Percentiles rank a stretch among this genome's conserved stretches.
phyloP scores from a whole-genome alignment of 2,888 invertebrate species.

The Embidobia sp. region DNA sequence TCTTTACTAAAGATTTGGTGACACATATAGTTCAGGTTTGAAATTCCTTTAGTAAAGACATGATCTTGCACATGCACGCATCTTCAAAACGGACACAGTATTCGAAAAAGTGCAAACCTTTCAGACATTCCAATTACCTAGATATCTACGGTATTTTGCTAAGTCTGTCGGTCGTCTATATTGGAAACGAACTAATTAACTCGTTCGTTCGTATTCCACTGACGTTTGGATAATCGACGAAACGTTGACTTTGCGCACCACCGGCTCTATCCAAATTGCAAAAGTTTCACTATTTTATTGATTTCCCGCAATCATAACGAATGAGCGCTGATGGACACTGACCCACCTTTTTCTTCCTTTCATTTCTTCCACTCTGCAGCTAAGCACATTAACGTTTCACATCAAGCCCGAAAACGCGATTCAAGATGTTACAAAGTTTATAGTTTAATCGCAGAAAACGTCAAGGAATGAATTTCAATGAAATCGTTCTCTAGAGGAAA shows the following conservation, averaged over 20 bases:
- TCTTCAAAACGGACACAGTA: conserved; percentile 28
- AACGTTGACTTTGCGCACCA: conserved; percentile 53
- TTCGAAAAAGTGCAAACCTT: conserved; percentile 36
- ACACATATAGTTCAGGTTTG: no score
- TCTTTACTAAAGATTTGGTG: no score
- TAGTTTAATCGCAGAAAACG: conserved; percentile 47
- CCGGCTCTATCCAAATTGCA: conserved; percentile 52
- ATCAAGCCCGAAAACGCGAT: conserved; percentile 31
- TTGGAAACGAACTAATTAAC: conserved; percentile 63
- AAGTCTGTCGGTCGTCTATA: conserved; percentile 54
- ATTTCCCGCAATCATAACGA: conserved; percentile 58
- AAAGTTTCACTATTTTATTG: conserved; percentile 59
- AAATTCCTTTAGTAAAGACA: conserved; percentile 30
- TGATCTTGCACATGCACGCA: conserved; percentile 32
- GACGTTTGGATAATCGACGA: conserved; percentile 51
- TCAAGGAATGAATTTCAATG: conserved; percentile 52
- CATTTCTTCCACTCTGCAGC: background rate
- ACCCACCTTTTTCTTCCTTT: conserved; percentile 3
- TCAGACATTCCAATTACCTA: conserved; percentile 58
- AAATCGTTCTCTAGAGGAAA: conserved; percentile 24
- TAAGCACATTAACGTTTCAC: conserved; percentile 44
- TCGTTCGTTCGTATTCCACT: conserved; percentile 59
- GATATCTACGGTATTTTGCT: conserved; percentile 56
- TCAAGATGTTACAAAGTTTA: conserved; percentile 40
- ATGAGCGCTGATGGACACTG: conserved; percentile 37